Evolutionary conservation across 1,140 invertebrate genomes (phyloP).

Genomic region (Cotesia vestalis): DNA sequence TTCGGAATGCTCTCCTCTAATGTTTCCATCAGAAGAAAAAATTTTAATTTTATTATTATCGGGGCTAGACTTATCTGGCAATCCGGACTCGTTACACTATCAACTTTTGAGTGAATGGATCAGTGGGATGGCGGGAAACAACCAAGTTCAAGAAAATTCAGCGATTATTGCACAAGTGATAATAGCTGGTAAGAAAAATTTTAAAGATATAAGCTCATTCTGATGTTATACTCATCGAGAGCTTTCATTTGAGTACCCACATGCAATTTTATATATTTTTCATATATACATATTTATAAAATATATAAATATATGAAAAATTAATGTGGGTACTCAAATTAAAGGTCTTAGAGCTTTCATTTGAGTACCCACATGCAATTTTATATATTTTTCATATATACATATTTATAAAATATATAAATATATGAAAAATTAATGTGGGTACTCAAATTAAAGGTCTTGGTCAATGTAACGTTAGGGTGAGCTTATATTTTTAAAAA

Average conservation of each 20-base stretch:
- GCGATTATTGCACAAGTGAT: constrained; percentile 78
- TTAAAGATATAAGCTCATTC: too few relatives aligned
- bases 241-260: too few relatives aligned
- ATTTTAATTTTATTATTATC: constrained; percentile 82
- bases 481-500: too few relatives aligned
- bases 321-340: not conserved
- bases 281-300: too few relatives aligned
- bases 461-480: too few relatives aligned
- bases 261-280: too few relatives aligned
- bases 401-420: too few relatives aligned
- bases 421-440: too few relatives aligned
- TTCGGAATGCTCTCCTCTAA: constrained; percentile 53
- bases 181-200: constrained; percentile 73
- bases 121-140: constrained; percentile 74
- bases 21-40: constrained; percentile 49
- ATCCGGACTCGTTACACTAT: constrained; percentile 66
- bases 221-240: too few relatives aligned
- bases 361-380: not conserved
- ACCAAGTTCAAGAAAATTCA: constrained; percentile 69
- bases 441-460: too few relatives aligned
- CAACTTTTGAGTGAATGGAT: constrained; percentile 84
- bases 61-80: constrained; percentile 80
- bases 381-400: too few relatives aligned
- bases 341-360: constrained; percentile 2
- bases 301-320: too few relatives aligned